phyloP scores from a whole-genome alignment of 2,113 vertebrate genomes.

The Pseudopodoces humilis region DNA sequence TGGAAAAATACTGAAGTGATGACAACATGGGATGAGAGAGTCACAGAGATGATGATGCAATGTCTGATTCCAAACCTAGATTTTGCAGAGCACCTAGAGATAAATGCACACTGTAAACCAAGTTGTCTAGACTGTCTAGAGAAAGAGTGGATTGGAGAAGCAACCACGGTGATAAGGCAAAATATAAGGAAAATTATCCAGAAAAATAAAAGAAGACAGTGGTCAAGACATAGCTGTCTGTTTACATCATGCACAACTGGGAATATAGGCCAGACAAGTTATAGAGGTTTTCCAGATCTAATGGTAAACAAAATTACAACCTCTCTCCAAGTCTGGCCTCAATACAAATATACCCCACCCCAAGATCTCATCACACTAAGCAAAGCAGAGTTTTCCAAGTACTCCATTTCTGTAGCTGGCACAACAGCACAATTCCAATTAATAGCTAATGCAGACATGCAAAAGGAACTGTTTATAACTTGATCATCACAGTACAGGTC shows the following conservation, averaged over 20 bases:
- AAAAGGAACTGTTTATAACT: background rate
- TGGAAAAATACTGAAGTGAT: background rate
- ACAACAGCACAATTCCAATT: background rate
- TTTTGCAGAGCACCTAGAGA: background rate
- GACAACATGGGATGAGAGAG: background rate
- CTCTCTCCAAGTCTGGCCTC: background rate
- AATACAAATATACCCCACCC: background rate
- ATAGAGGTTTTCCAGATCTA: slow-evolving; percentile 25
- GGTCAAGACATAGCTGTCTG: background rate
- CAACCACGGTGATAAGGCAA: background rate
- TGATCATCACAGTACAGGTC: background rate
- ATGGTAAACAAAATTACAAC: background rate
- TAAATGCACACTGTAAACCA: background rate
- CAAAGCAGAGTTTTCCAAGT: background rate
- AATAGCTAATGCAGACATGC: background rate
- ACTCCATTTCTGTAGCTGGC: background rate
- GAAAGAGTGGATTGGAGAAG: background rate
- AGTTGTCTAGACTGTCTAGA: background rate
- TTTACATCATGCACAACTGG: background rate
- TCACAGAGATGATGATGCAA: background rate
- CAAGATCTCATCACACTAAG: background rate
- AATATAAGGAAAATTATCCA: background rate
- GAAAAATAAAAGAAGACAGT: background rate
- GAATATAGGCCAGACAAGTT: background rate
- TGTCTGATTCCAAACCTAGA: background rate